Base-by-base conservation (phyloP, 1,140 invertebrate genomes). In the Drosophila prosaltans region DNA sequence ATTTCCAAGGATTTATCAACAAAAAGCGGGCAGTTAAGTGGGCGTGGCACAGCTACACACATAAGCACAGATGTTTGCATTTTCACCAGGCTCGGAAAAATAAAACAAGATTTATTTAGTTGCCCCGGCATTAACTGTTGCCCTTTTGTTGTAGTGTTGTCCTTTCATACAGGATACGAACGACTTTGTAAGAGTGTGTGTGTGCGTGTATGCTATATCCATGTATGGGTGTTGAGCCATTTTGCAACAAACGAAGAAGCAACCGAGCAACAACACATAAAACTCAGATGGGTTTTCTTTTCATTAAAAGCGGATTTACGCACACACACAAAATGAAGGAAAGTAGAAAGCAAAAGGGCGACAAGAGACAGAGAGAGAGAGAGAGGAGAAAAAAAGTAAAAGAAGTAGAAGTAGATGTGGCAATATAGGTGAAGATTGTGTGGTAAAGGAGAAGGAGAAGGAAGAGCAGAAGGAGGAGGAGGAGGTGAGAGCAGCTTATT, bases 221-320 rank as follows among this genome's bases (percentile, higher is more conserved):
- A 36, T 36, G 28, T 66, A 16, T 61, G 64, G 39, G 26, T 67
- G 41, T 61, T 36, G 32, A 43, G n/a, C 11, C 64, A 40, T 51
- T 51, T 51, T 51, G 45, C 45, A 51, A 51, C 45, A 51, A 51
- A 51, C 59, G 9, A 69, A 70, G 72, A 48, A 68, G 68, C 68
- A 78, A 55, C 28, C 36, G 16, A 54, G 43, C 65, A 64, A 55
- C 74, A 57, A 40, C 69, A 70, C 72, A 86, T 69, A 79, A 88
- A 89, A 68, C 70, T 70, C 61, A 55, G 73, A 89, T 84, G 84
- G 86, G 84, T 89, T 89, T 89, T 89, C 84, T 89, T 89, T 89
- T 89, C 84, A 89, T 89, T 89, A 89, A 89, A 89, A 89, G 84
- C 84, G 84, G 84, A 89, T 89, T 89, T 89, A 84, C 84, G 84